These are phyloP conservation scores for Acleris cristana DNA, from an alignment of 2,888 invertebrate species.

Conservation along the genomic window DNA sequence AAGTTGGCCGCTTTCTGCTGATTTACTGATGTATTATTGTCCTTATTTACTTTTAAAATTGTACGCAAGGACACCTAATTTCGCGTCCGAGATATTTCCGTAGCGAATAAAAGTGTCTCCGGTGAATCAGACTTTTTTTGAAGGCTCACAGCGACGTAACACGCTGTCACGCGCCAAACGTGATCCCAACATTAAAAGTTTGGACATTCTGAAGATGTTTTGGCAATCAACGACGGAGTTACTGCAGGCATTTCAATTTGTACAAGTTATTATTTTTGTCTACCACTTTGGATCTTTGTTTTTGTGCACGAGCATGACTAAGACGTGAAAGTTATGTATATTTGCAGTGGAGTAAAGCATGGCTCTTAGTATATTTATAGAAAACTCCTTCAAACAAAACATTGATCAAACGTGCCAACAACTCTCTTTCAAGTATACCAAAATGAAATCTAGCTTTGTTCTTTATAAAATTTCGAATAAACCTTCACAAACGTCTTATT, in stretches of 20 bases:
- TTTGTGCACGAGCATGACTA: conserved; percentile 22
- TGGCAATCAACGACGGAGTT: conserved; percentile 59
- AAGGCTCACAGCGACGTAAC: conserved; percentile 66
- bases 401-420: conserved; percentile 31
- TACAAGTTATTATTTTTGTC: conserved; percentile 44
- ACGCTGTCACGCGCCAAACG: conserved; percentile 66
- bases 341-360: conserved; percentile 11
- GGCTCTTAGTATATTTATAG: conserved; percentile 25
- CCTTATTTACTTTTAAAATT: conserved; percentile 68
- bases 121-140: conserved; percentile 75
- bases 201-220: conserved; percentile 63
- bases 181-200: conserved; percentile 67
- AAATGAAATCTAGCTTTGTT: conserved; percentile 31
- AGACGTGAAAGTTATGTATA: conserved; percentile 26
- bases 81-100: conserved; percentile 75
- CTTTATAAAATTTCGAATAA: not conserved
- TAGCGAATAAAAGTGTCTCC: conserved; percentile 73
- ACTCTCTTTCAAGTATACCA: conserved; percentile 13
- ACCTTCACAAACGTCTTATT: not conserved
- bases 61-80: conserved; percentile 80
- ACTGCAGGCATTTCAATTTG: conserved; percentile 51
- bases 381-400: conserved; percentile 29
- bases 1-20: conserved; percentile 56
- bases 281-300: conserved; percentile 25
- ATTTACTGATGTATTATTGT: conserved; percentile 65